Evolutionary conservation across 1,140 invertebrate genomes (phyloP).

Genomic region (Eufriesea mexicana): DNA sequence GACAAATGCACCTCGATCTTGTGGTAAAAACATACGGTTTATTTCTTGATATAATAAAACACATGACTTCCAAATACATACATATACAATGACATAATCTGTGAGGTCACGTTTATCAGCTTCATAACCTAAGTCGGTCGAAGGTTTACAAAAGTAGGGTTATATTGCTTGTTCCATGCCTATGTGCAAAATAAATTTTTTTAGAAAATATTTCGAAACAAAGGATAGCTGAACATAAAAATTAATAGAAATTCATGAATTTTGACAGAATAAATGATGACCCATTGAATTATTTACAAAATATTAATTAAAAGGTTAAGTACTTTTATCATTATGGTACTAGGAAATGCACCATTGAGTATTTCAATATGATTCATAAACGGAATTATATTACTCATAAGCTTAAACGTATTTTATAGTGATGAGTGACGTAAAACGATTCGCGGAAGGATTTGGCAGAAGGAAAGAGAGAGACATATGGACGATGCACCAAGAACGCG

Average conservation of each 20-base stretch:
- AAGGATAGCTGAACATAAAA: not conserved
- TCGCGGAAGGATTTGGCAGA: not conserved
- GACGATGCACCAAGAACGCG: constrained; percentile 39
- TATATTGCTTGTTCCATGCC: too few species aligned
- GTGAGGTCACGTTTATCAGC: not conserved
- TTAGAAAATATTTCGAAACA: not conserved
- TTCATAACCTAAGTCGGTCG: not conserved
- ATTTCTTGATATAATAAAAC: not conserved
- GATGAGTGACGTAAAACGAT: not conserved
- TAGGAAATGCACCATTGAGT: not conserved
- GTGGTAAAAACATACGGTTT: constrained; percentile 11
- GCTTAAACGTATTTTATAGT: not conserved
- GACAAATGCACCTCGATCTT: not conserved
- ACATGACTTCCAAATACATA: not conserved
- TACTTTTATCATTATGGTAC: not conserved
- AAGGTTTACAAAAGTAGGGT: not conserved
- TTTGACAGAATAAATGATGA: not conserved
- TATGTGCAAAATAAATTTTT: not conserved
- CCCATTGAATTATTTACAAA: not conserved
- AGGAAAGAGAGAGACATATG: constrained; percentile 6
- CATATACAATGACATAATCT: not conserved
- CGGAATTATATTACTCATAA: too few species aligned
- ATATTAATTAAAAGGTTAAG: not conserved
- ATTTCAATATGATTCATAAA: not conserved
- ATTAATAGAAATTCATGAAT: not conserved